Conservation (phyloP, 1,140 invertebrate genomes). For the Coboldia fuscipes region DNA sequence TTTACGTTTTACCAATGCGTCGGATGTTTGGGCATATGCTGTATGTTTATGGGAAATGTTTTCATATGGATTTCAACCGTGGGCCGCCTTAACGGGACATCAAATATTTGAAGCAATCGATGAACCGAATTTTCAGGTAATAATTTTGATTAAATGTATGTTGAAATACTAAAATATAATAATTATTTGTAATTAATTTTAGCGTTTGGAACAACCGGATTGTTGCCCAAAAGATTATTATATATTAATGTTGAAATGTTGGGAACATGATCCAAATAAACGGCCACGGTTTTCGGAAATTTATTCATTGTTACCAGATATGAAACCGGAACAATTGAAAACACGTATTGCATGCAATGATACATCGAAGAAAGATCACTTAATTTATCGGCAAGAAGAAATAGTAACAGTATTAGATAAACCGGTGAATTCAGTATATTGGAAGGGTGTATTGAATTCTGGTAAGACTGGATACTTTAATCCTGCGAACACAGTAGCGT, state of each 20-base stretch:
- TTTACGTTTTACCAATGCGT: slow-evolving; percentile 83
- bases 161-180: not conserved
- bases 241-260: slow-evolving; percentile 81
- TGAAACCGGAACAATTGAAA: slow-evolving; percentile 79
- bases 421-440: slow-evolving; percentile 32
- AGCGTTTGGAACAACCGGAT: slow-evolving; percentile 78
- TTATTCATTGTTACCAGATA: slow-evolving; percentile 53
- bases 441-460: slow-evolving; percentile 67
- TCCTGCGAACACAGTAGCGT: slow-evolving; percentile 72
- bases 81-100: slow-evolving; percentile 85
- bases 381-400: slow-evolving; percentile 71
- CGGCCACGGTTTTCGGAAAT: slow-evolving; percentile 83
- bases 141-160: not conserved
- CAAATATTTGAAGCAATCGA: slow-evolving; percentile 94
- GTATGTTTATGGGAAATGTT: slow-evolving; percentile 99
- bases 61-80: slow-evolving; percentile 92
- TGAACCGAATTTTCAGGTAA: slow-evolving; percentile 59
- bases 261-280: slow-evolving; percentile 77
- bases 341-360: slow-evolving; percentile 23
- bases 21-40: slow-evolving; percentile 94
- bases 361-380: slow-evolving; percentile 32
- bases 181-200: not conserved
- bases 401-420: slow-evolving; percentile 88
- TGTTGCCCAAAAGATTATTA: slow-evolving; percentile 91
- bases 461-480: slow-evolving; percentile 80